Evolutionary conservation across 2,888 invertebrate species (phyloP).

Genomic region (Hyles lineata): DNA sequence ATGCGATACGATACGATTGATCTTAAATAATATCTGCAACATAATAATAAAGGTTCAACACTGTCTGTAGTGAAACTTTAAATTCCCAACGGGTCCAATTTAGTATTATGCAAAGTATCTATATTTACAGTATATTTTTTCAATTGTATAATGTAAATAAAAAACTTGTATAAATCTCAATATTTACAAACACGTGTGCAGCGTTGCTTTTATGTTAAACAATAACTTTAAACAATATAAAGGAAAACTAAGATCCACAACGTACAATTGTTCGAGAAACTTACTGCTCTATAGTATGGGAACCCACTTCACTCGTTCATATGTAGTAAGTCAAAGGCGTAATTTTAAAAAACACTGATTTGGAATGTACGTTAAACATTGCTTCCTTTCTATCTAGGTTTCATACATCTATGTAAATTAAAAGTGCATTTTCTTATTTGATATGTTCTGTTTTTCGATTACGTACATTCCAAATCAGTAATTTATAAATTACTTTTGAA

Average conservation of each 20-base stretch:
- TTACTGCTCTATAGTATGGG: not conserved
- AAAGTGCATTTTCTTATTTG: too few species aligned
- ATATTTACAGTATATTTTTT: not conserved
- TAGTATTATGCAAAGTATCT: not conserved
- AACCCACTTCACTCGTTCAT: slow-evolving; percentile 19
- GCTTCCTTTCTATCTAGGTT: too few species aligned
- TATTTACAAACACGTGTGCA: not conserved
- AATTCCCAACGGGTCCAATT: not conserved
- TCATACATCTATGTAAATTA: not conserved
- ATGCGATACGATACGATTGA: not conserved
- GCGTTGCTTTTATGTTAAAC: not conserved
- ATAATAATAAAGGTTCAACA: not conserved
- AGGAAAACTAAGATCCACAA: not conserved
- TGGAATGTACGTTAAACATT: too few species aligned
- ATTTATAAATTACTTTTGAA: too few species aligned
- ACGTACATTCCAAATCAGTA: too few species aligned
- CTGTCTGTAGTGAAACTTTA: not conserved
- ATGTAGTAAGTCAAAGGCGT: too few species aligned
- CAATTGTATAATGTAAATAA: slow-evolving; percentile 2
- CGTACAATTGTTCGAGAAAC: not conserved
- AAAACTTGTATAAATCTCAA: slow-evolving; percentile 2
- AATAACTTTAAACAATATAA: not conserved
- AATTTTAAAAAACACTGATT: too few species aligned
- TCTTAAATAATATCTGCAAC: not conserved
- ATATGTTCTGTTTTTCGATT: too few species aligned